Evolutionary conservation across 2,888 invertebrate species (phyloP), one percentile per base, ranked within the genome.

Genomic region (Diadegma fenestrale): DNA sequence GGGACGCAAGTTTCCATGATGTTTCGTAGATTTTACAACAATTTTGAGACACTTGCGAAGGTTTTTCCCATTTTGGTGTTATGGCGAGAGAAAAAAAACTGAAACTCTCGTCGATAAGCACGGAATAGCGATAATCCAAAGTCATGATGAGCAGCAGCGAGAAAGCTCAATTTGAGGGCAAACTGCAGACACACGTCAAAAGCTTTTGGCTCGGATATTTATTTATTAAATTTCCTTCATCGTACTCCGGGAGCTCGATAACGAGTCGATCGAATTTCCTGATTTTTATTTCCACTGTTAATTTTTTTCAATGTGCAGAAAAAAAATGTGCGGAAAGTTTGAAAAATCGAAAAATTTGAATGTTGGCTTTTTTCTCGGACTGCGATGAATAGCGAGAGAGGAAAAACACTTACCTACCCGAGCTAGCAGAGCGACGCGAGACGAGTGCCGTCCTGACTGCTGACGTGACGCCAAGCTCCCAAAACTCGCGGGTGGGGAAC

Each of bases 361-460:
- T 43, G 73, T 58, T 14, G 12, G 26, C 26, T 22, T 26, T 26
- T 58, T 37, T 41, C 45, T 76, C 72, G 64, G 48, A 78, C 68
- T 76, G n/a, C 79, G 75, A 33, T 78, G 75, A 72, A 79, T 83
- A 73, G 33, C 82, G 66, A 77, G 71, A 77, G 72, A 69, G 75
- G 79, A 76, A 77, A 73, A 88, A 87, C 90, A 94, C 93, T 93
- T 94, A 94, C 93, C 93, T 93, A 93, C 92, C 92, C 92, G 93
- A 93, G 92, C 93, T 92, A 93, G 92, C 90, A 89, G 93, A 92
- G 91, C 92, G 92, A 93, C 93, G 92, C 93, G 92, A 92, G 92
- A 92, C 93, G 93, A 94, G 93, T 93, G 93, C 90, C 89, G 88
- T 87, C 84, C 82, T 41, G 82, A 86, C 68, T 75, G 72, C 73